These are phyloP conservation scores for Boloria euphrosyne DNA, from an alignment of 2,888 invertebrate species.

Conservation along the genomic window DNA sequence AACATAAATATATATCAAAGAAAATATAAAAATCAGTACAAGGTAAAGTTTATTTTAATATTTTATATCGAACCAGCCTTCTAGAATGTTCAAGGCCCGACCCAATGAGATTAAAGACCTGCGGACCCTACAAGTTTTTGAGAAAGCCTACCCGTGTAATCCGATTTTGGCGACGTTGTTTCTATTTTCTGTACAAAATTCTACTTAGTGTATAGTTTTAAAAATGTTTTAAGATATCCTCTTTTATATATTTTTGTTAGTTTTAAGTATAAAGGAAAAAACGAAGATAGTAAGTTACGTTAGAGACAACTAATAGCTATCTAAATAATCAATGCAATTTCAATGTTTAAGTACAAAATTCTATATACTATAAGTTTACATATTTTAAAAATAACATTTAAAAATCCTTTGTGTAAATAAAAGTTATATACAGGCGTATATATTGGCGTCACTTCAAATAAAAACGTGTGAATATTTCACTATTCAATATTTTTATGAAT, in stretches of 20 bases:
- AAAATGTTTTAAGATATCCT: background rate
- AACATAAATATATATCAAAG: background rate
- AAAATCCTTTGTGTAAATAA: too few relatives aligned
- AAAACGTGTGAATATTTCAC: too few relatives aligned
- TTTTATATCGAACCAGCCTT: conserved; percentile 20
- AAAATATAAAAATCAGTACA: conserved; percentile 1
- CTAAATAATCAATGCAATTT: too few relatives aligned
- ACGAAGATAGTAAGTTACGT: too few relatives aligned
- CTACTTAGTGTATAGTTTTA: conserved; percentile 17
- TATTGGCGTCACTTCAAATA: too few relatives aligned
- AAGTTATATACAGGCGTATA: too few relatives aligned
- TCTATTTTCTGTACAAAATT: conserved; percentile 47
- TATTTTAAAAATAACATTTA: too few relatives aligned
- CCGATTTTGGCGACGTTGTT: conserved; percentile 48
- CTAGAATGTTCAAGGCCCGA: conserved; percentile 21
- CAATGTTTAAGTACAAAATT: too few relatives aligned
- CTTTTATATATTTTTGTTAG: background rate
- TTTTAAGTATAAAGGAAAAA: background rate
- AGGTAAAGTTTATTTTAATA: conserved; percentile 28
- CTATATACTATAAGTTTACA: too few relatives aligned
- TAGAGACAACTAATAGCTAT: too few relatives aligned
- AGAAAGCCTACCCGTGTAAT: conserved; percentile 47
- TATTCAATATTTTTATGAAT: too few relatives aligned
- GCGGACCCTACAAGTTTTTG: conserved; percentile 45
- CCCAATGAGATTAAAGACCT: conserved; percentile 44